Conservation (phyloP, 2,797 vertebrate genomes). For the Tiaroga cobitis region DNA sequence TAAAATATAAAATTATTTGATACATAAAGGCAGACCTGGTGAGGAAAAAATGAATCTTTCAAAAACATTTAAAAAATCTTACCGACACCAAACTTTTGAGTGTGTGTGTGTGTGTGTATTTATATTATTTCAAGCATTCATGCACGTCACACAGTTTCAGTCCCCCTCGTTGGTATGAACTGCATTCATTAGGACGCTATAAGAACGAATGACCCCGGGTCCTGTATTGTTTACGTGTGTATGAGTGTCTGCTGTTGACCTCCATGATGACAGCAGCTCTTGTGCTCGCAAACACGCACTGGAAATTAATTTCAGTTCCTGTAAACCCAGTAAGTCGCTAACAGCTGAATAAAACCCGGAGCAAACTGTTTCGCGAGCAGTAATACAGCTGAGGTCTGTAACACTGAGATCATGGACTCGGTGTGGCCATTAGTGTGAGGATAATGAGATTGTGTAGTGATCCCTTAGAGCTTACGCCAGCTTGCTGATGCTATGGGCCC, state of each 20-base stretch:
- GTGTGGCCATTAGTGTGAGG: constrained; percentile 61
- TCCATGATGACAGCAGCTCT: background rate
- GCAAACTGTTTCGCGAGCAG: constrained; percentile 28
- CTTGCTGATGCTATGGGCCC: constrained; percentile 55
- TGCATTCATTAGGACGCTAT: background rate
- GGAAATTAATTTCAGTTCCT: background rate
- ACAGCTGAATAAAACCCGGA: constrained; percentile 24
- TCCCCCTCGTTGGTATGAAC: background rate
- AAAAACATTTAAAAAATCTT: too few relatives aligned
- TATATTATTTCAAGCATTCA: background rate
- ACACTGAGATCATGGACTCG: constrained; percentile 67
- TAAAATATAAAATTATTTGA: too few relatives aligned
- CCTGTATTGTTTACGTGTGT: background rate
- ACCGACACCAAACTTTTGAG: too few relatives aligned
- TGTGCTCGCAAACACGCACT: background rate
- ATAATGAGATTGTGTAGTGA: constrained; percentile 75
- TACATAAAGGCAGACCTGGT: too few relatives aligned
- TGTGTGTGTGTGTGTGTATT: too few relatives aligned
- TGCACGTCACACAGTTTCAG: background rate
- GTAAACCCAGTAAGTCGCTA: background rate
- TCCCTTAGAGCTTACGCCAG: constrained; percentile 61
- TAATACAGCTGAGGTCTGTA: constrained; percentile 28
- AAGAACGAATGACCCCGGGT: background rate
- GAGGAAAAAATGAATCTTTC: too few relatives aligned
- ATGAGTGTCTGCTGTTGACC: background rate